Evolutionary conservation across 2,888 invertebrate species (phyloP), one percentile per base, ranked within the genome.

Genomic region (Octonoba sinensis): DNA sequence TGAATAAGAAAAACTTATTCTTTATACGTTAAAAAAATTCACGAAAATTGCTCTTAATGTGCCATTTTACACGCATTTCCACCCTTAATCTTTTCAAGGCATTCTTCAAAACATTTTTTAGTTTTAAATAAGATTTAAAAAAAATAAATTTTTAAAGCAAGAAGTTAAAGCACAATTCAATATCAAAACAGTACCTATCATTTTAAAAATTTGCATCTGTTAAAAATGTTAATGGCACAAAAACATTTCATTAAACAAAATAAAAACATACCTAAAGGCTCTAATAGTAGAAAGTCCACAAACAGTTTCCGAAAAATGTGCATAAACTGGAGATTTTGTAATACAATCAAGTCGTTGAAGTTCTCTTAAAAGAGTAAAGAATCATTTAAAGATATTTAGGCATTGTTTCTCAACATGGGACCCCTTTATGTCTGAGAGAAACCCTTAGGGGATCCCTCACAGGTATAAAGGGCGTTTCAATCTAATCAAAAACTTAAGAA

Each of bases 301-400:
- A 84, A 93, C 90, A 2, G 94, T 93, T 89, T 94, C 94, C 66
- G 93, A 91, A 86, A 94, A 93, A 87, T 94, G 92, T 1, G 94
- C 92, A 85, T 93, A 92, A 77, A 94, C 92, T 24, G 93, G 92
- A 59, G 93, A 93, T 79, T 93, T 92, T 20, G 93, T 93, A 47
- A 92, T 91, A 70, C 93, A 94, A 87, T 95, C 95, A 76, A 93
- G 90, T 84, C 93, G 91, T 87, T 95, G 95, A 56, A 95, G 89
- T 87, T 95, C 94, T 84, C 95, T 94, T 86, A 83, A 88, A 86
- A 76, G 83, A 57, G 74, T 36, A 78, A 65, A 84, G 22, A 51
- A 27, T 27, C 4, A 27, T 60, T 27, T 60, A 11, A 15, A n/a
- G 4, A 54, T 51, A 51, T 51, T 15, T 8, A n/a, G n/a, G 8